Percentiles rank a stretch among this genome's conserved stretches.
Conservation (phyloP, 1,140 invertebrate genomes). For the Mercenaria mercenaria region DNA sequence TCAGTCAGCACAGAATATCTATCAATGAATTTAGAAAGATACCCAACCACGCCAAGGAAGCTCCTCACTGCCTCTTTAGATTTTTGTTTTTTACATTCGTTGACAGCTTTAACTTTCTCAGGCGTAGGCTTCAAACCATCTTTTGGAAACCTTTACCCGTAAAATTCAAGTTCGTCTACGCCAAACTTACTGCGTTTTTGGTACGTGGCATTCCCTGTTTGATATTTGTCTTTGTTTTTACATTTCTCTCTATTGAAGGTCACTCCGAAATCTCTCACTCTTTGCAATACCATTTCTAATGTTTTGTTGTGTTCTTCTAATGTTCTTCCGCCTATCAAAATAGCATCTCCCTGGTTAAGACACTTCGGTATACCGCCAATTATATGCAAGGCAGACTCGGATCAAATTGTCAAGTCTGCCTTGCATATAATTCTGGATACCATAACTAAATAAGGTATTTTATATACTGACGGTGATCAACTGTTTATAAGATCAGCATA, state of each 20-base stretch:
- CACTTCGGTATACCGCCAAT: too few species aligned
- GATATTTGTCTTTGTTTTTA: too few species aligned
- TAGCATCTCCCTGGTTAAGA: conserved; percentile 65
- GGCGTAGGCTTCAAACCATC: conserved; percentile 68
- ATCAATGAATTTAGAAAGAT: conserved; percentile 74
- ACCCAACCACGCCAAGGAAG: conserved; percentile 75
- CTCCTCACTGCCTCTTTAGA: conserved; percentile 70
- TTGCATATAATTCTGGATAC: too few species aligned
- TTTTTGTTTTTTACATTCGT: conserved; percentile 61
- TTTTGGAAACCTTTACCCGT: conserved; percentile 67
- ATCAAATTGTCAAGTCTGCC: too few species aligned
- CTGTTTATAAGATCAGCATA: too few species aligned
- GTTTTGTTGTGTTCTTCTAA: conserved; percentile 71
- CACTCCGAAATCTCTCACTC: conserved; percentile 65
- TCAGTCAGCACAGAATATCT: conserved; percentile 71
- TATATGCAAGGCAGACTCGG: too few species aligned
- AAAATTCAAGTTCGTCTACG: conserved; percentile 68
- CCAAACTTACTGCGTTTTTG: conserved; percentile 74
- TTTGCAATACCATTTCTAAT: conserved; percentile 67
- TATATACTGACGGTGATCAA: too few species aligned
- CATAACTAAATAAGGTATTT: too few species aligned
- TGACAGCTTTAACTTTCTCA: conserved; percentile 72
- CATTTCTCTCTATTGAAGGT: conserved; percentile 70
- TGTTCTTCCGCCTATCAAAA: conserved; percentile 43
- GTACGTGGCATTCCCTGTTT: too few species aligned